A percentile compares a stretch with the other conserved stretches of the same genome.
Evolutionary conservation across 37 sponge, comb jelly and placozoan genomes (phyloP).

Genomic region (Diacarnus erythraeanus): DNA sequence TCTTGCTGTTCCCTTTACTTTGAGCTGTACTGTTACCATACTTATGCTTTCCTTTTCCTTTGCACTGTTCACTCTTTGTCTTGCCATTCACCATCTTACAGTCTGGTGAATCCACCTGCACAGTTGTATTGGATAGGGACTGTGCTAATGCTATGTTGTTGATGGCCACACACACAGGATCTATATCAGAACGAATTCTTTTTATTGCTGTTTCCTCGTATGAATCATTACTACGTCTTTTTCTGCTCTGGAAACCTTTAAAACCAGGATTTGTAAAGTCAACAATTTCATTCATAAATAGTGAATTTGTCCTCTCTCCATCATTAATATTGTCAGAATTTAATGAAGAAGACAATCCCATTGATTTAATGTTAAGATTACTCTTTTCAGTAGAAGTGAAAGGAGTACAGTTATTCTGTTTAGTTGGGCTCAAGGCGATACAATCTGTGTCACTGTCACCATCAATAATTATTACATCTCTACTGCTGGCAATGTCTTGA

Average conservation of each 20-base stretch:
- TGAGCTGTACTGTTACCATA: not conserved
- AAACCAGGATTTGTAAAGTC: not conserved
- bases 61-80: not conserved
- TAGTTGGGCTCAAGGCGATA: not conserved
- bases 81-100: not conserved
- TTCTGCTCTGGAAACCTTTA: not conserved
- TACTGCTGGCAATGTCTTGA: constrained; percentile 3
- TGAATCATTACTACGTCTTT: not conserved
- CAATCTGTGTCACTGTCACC: constrained; percentile 45
- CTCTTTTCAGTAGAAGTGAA: not conserved
- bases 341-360: not conserved
- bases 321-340: not conserved
- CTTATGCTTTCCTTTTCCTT: constrained; percentile 8
- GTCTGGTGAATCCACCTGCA: not conserved
- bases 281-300: not conserved
- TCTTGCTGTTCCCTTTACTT: not conserved
- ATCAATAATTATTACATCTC: not conserved
- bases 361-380: not conserved
- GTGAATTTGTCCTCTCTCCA: not conserved
- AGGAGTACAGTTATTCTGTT: no score
- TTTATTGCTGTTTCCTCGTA: not conserved
- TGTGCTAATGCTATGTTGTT: not conserved
- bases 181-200: not conserved
- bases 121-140: not conserved
- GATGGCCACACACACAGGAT: constrained; percentile 2